Percentiles rank a stretch among this genome's conserved stretches.
Conservation (phyloP, 2,797 vertebrate species). For the Mergus octosetaceus region DNA sequence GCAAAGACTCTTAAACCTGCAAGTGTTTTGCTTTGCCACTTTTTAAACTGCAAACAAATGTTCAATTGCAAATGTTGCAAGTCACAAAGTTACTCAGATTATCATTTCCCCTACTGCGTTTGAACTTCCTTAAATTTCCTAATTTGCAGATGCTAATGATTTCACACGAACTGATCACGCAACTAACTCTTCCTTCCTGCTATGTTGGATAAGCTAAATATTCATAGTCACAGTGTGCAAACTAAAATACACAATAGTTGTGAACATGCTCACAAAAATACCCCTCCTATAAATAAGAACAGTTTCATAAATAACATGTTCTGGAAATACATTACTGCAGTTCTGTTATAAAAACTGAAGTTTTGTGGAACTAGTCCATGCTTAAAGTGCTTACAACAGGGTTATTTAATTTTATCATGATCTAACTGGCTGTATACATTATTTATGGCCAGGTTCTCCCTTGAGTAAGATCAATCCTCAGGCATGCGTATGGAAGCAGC, state of each 20-base stretch:
- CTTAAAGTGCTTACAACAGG: neutral
- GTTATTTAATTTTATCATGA: neutral
- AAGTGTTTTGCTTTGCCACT: neutral
- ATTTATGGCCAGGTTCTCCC: neutral
- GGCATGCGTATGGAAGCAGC: neutral
- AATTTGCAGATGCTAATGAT: neutral
- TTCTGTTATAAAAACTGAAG: neutral
- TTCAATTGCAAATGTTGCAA: neutral
- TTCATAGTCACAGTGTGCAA: neutral
- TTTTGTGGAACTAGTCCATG: neutral
- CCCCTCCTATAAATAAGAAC: neutral
- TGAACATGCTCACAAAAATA: neutral
- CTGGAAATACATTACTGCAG: neutral
- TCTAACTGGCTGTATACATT: accelerated
- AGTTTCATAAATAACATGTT: neutral
- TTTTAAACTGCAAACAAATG: neutral
- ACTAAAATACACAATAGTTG: neutral
- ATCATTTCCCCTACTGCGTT: neutral
- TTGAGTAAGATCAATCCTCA: neutral
- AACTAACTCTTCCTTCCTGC: conserved; percentile 38
- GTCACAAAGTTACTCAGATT: neutral
- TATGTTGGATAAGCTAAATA: neutral
- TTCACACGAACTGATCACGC: neutral
- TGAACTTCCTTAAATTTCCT: conserved; percentile 35
- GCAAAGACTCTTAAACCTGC: accelerated